Evolutionary conservation across 2,113 vertebrate species (phyloP), one percentile per base, ranked within the genome.

Genomic region (Orthonyx spaldingii): DNA sequence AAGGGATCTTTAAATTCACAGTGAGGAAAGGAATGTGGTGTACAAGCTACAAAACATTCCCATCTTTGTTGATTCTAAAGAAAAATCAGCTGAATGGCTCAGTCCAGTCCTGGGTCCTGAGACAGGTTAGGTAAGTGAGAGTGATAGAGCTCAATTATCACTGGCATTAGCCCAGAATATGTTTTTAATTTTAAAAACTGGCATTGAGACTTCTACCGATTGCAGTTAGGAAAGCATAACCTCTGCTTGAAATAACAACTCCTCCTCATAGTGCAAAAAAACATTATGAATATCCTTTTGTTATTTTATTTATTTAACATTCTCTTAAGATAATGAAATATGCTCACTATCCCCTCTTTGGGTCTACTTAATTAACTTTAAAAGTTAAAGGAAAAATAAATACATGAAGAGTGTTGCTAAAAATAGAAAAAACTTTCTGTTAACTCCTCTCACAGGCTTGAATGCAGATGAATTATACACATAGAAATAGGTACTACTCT

Each of bases 121-220:
- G n/a, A 13, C 8, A 50, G 17, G 26, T 19, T 10, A 26, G 16
- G 27, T 8, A 32, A 30, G n/a, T 32, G 49, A 90, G n/a, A n/a
- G 6, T 28, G 22, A n/a, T 32, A 27, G 15, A 72, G 13, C 13
- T 61, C 50, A 57, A 5, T 27, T 20, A 12, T 20, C 32, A 32
- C 32, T 30, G 24, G 11, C 20, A 50, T 28, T 28, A 20, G 23
- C 13, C 16, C 0, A 0, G 19, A 16, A 53, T n/a, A 13, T 23
- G 17, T 5, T 74, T 68, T 56, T 44, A 19, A 71, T 59, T 71
- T 39, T 2, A 14, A 39, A 49, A 65, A 26, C 28, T 7, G 17
- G 2, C 27, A 53, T 61, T 2, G 2, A 72, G 22, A 6, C 2
- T 55, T 68, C 56, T 68, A 17, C 4, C 0, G 1, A 19, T 32